phyloP scores from a whole-genome alignment of 2,113 vertebrate species.

The Grammomys surdaster region DNA sequence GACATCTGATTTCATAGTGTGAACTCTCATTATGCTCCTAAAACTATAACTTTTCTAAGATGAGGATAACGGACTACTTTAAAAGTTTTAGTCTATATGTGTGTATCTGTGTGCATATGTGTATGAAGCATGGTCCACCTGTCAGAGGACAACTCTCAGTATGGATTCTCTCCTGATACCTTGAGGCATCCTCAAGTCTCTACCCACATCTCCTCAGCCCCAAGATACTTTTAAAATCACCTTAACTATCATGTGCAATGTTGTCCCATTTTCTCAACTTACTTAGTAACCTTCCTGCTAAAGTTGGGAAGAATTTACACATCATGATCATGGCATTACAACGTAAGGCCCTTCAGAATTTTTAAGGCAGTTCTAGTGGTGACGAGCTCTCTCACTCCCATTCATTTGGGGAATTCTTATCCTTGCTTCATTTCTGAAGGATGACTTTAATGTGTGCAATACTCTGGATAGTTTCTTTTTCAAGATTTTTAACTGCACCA shows the following conservation, averaged over 20 bases:
- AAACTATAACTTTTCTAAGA: slow-evolving; percentile 5
- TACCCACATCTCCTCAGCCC: not conserved
- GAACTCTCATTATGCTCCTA: not conserved
- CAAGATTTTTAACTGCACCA: not conserved
- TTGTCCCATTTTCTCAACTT: not conserved
- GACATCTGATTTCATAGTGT: not conserved
- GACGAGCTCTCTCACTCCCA: not conserved
- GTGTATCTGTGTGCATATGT: not conserved
- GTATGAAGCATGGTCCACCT: too few relatives aligned
- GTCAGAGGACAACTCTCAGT: not conserved
- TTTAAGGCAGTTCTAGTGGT: not conserved
- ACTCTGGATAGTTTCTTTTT: not conserved
- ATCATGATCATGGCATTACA: not conserved
- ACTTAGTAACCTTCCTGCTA: not conserved
- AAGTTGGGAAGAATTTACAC: too few relatives aligned
- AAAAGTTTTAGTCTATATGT: not conserved
- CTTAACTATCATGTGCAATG: not conserved
- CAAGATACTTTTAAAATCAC: not conserved
- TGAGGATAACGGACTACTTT: not conserved
- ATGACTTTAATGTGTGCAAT: not conserved
- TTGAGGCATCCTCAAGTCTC: too few relatives aligned
- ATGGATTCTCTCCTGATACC: not conserved
- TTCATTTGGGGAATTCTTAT: not conserved
- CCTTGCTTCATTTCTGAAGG: not conserved
- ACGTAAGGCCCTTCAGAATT: not conserved